Base-by-base conservation (phyloP, 1,140 invertebrate species). In the Proales similis region DNA sequence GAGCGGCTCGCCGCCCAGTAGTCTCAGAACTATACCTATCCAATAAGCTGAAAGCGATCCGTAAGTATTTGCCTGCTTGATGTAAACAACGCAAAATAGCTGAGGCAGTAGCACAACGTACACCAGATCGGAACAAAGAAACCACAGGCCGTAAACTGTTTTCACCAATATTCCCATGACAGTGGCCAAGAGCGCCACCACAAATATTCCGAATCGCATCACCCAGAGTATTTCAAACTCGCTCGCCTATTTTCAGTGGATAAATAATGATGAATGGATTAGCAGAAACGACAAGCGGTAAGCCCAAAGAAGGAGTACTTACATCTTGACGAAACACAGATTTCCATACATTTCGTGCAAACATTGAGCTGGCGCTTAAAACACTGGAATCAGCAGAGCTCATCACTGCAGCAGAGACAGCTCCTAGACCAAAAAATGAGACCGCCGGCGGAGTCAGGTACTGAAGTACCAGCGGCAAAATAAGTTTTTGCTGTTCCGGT, bases 101-200 rank as follows among this genome's bases (percentile, higher is more conserved):
- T 94, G 90, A 0, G 93, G 93, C 76, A 97, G 97, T 53, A 98
- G 81, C 70, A 98, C 93, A 49, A 94, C 90, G 80, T 95, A 98
- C 32, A 95, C 90, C 67, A 96, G 77, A 77, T 97, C 93, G 11
- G 91, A 94, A 76, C 92, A 96, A 81, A 97, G 86, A 51, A 57
- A 70, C 92, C 92, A 97, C 12, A 98, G 79, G 3, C 88, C 90
- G 73, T 97, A 98, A 70, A 98, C 95, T 48, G 90, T 93, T 63
- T 88, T 86, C 68, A 97, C 93, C 36, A 87, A 90, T 47, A 98
- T 81, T 1, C 90, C 93, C 88, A 97, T 95, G 43, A 88, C 81
- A 4, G 90, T 94, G 38, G 90, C 86, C 48, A 96, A 74, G 30
- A 87, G 79, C 4, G 92, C 92, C 43, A 95, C 90, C n/a, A 91